A percentile compares a stretch with the other conserved stretches of the same genome.
These are phyloP conservation scores for Drosophila truncata DNA, from an alignment of 1,140 invertebrate species.

Conservation along the genomic window DNA sequence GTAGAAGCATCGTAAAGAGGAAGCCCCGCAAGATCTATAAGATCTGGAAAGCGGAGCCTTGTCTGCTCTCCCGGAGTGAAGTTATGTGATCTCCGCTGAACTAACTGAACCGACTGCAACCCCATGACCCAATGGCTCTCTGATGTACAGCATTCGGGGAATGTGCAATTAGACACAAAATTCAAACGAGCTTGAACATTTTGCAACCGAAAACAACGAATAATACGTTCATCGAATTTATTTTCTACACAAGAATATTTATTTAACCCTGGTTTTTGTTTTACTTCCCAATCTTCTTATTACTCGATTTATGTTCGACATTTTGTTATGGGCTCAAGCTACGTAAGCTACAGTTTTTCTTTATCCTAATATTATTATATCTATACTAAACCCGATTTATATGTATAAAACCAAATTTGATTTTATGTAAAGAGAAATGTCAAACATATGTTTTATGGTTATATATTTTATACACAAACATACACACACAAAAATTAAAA, in stretches of 20 bases:
- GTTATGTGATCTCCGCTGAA: slow-evolving; percentile 21
- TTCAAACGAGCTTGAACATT: slow-evolving; percentile 44
- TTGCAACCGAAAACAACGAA: slow-evolving; percentile 44
- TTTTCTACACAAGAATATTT: slow-evolving; percentile 33
- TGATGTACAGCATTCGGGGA: slow-evolving; percentile 15
- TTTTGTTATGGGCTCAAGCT: slow-evolving; percentile 77
- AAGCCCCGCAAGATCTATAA: background rate
- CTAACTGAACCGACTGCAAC: slow-evolving; percentile 10
- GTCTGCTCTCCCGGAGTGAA: slow-evolving; percentile 7
- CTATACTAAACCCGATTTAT: slow-evolving; percentile 60
- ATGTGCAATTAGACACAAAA: slow-evolving; percentile 19
- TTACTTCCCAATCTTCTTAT: slow-evolving; percentile 14
- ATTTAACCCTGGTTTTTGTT: slow-evolving; percentile 37
- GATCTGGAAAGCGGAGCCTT: background rate
- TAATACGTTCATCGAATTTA: slow-evolving; percentile 57
- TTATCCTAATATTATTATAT: slow-evolving; percentile 49
- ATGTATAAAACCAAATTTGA: slow-evolving; percentile 72
- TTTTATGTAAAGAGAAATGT: slow-evolving; percentile 76
- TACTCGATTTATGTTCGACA: slow-evolving; percentile 41
- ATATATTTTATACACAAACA: slow-evolving; percentile 63
- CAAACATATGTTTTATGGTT: slow-evolving; percentile 75
- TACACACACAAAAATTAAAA: slow-evolving; percentile 21
- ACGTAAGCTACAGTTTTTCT: slow-evolving; percentile 75
- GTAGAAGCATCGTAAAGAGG: background rate
- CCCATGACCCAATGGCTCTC: slow-evolving; percentile 24